A percentile compares a stretch with the other conserved stretches of the same genome.
Evolutionary conservation across 1,140 invertebrate genomes (phyloP).

Genomic region (Bombus impatiens): DNA sequence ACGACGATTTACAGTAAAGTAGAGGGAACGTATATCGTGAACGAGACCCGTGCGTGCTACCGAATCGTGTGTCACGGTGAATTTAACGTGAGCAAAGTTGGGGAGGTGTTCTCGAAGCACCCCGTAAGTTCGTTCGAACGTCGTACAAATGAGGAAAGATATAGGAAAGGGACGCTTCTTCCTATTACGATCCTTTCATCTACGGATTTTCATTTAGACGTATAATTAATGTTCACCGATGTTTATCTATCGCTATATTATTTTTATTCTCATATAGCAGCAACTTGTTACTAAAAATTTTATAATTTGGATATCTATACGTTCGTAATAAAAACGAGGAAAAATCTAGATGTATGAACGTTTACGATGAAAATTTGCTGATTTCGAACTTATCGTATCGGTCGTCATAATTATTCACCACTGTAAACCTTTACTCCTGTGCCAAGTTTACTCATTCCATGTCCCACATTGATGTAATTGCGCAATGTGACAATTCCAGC

Average conservation of each 20-base stretch:
- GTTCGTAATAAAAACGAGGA: background rate
- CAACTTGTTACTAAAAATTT: background rate
- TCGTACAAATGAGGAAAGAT: constrained; percentile 13
- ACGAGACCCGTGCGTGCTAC: constrained; percentile 28
- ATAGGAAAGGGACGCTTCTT: background rate
- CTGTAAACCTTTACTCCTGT: background rate
- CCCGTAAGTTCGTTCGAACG: constrained; percentile 35
- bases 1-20: background rate
- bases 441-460: background rate
- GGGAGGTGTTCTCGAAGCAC: constrained; percentile 27
- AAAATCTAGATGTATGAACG: background rate
- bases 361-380: background rate
- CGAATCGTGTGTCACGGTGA: constrained; percentile 49
- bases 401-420: background rate
- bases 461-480: background rate
- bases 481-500: background rate
- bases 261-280: background rate
- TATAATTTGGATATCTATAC: background rate
- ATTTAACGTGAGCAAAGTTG: constrained; percentile 28
- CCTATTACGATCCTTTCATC: background rate
- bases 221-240: background rate
- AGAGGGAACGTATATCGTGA: constrained; percentile 18
- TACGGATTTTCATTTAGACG: background rate
- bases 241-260: background rate
- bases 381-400: background rate